Conservation (phyloP, 2,888 invertebrate genomes). For the Drosophila flavopinicola region DNA sequence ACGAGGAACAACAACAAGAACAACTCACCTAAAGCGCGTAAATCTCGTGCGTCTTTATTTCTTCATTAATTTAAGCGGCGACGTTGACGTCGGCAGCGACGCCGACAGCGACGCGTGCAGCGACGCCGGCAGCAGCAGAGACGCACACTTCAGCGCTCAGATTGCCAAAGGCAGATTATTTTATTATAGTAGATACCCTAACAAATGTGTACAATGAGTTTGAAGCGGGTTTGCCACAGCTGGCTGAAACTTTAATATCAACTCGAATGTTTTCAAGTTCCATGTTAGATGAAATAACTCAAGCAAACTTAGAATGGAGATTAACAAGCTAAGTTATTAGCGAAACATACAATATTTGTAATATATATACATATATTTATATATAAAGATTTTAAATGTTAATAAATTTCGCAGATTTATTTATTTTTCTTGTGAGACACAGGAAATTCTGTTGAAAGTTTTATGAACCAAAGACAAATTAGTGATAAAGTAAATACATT, state of each 20-base stretch:
- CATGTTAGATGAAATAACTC: too few species aligned
- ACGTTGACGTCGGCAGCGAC: conserved; percentile 34
- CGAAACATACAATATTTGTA: neutral
- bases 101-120: conserved; percentile 37
- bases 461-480: too few species aligned
- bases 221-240: neutral
- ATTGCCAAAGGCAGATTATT: conserved; percentile 80
- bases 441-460: too few species aligned
- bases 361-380: too few species aligned
- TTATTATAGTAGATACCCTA: conserved; percentile 49
- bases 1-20: conserved; percentile 19
- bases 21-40: conserved; percentile 67
- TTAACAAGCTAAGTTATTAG: too few species aligned
- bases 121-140: conserved; percentile 30
- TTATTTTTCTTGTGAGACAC: neutral
- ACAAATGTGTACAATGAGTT: neutral
- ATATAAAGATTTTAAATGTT: too few species aligned
- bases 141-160: conserved; percentile 68
- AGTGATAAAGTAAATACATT: too few species aligned
- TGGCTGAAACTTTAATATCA: too few species aligned
- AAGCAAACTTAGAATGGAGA: too few species aligned
- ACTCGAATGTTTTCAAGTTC: too few species aligned
- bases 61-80: conserved; percentile 82
- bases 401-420: too few species aligned
- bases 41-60: conserved; percentile 81